Evolutionary conservation across 1,140 invertebrate genomes (phyloP), one percentile per base, ranked within the genome.

Genomic region (Leptoteleia sp.): DNA sequence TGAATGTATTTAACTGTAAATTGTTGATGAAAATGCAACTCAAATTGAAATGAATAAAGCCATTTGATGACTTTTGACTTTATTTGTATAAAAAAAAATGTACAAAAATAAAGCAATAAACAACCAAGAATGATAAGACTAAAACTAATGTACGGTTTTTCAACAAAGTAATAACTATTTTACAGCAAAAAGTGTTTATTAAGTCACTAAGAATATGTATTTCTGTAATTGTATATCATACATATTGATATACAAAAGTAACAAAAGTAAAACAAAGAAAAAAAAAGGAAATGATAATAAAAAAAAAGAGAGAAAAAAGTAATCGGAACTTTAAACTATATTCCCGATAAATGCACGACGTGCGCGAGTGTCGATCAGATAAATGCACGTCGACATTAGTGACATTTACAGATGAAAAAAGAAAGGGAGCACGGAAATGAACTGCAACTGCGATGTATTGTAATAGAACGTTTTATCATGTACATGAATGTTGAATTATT

Each of bases 401-500:
- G 62, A 50, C 72, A 62, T 19, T 54, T 62, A 33, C 25, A 38
- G 59, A 57, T 16, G 11, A 43, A 55, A 55, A 61, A 43, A 37
- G 31, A 17, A 50, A 54, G 29, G 52, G 45, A 78, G 50, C 61
- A 55, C 70, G 70, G 55, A 79, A 55, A 64, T 75, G 52, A 45
- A 79, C 68, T 59, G 75, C 61, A 55, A 78, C 40, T 79, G 45
- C 67, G 65, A 79, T 75, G 45, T 59, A 64, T 81, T 80, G 77
- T 81, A 83, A 85, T 84, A 83, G 81, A 54, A 80, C 82, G 81
- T 84, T 85, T 85, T 82, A 82, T 73, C 55, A 71, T 65, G 48
- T 81, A 82, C 82, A 82, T 64, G 77, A 81, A 82, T 81, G 84
- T 85, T 84, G 79, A 82, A 84, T 86, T 86, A 83, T 81, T 85